phyloP scores from a whole-genome alignment of 92 coral and sea anemone genomes.

The Ricordea florida region DNA sequence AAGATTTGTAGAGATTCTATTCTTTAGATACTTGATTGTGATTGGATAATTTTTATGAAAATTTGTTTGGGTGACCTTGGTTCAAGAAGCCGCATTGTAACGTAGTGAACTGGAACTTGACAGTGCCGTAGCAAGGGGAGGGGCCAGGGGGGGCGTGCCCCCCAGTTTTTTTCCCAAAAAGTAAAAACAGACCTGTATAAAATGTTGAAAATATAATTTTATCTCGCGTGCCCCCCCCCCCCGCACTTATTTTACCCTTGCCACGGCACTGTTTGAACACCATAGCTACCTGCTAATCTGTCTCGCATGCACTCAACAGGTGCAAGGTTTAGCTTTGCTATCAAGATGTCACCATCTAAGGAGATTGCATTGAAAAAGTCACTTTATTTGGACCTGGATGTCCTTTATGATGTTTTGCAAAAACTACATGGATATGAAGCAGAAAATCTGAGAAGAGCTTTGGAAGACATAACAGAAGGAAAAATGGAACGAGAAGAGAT shows the following conservation, averaged over 20 bases:
- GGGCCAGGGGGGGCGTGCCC: no score
- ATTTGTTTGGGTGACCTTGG: no score
- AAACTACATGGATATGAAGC: conserved; percentile 44
- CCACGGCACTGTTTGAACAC: not conserved
- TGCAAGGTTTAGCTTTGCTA: conserved; percentile 80
- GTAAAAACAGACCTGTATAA: no score
- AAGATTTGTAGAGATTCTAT: no score
- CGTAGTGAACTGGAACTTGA: no score
- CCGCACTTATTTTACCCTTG: not conserved
- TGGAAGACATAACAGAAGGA: conserved; percentile 50
- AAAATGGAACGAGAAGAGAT: conserved; percentile 29
- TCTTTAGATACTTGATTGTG: no score
- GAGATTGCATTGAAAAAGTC: conserved; percentile 60
- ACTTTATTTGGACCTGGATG: conserved; percentile 20
- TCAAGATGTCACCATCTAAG: conserved; percentile 76
- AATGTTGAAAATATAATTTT: no score
- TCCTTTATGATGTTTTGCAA: conserved; percentile 21
- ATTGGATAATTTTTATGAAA: no score
- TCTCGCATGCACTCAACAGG: conserved; percentile 31
- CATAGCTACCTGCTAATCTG: not conserved
- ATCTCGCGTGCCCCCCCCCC: no score
- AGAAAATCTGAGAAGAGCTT: conserved; percentile 21
- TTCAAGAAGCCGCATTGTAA: no score
- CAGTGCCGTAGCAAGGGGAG: no score
- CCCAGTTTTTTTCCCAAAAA: no score